Evolutionary conservation across 1,140 invertebrate species (phyloP).

Genomic region (Drosophila sucinea): DNA sequence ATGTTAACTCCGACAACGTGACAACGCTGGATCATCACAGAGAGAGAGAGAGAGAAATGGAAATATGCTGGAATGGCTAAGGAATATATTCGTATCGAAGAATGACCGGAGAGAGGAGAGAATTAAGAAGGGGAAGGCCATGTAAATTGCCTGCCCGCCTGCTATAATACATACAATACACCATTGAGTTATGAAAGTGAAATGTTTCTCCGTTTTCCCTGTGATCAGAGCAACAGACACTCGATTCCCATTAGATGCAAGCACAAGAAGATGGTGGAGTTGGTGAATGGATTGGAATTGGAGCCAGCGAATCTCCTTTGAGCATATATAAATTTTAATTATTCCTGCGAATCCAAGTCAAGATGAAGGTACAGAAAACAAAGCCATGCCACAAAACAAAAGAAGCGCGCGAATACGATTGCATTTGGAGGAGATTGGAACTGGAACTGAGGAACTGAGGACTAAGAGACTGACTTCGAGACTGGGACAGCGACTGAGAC

Average conservation of each 20-base stretch:
- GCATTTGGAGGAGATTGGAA: conserved; percentile 47
- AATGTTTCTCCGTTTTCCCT: conserved; percentile 51
- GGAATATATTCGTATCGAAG: neutral
- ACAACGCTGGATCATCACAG: conserved; percentile 18
- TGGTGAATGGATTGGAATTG: conserved; percentile 15
- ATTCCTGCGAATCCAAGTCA: conserved; percentile 62
- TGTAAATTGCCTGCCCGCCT: conserved; percentile 61
- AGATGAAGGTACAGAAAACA: conserved; percentile 29
- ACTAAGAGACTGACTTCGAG: conserved; percentile 8
- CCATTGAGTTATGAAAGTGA: conserved; percentile 72
- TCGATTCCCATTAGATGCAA: conserved; percentile 49
- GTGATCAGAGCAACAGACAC: conserved; percentile 24
- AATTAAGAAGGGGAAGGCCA: conserved; percentile 31
- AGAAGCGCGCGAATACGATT: conserved; percentile 56
- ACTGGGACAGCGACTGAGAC: conserved; percentile 17
- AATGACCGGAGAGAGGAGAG: conserved; percentile 3
- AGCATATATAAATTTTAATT: conserved; percentile 79
- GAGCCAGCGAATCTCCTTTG: conserved; percentile 35
- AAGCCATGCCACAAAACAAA: conserved; percentile 49
- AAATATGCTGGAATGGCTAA: neutral
- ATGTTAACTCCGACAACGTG: conserved; percentile 50
- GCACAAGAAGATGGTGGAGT: neutral
- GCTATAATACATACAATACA: too few relatives aligned
- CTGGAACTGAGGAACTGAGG: neutral
- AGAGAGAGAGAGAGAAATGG: neutral